Conservation (phyloP, 2,888 invertebrate species). For the Polydrusus cervinus region DNA sequence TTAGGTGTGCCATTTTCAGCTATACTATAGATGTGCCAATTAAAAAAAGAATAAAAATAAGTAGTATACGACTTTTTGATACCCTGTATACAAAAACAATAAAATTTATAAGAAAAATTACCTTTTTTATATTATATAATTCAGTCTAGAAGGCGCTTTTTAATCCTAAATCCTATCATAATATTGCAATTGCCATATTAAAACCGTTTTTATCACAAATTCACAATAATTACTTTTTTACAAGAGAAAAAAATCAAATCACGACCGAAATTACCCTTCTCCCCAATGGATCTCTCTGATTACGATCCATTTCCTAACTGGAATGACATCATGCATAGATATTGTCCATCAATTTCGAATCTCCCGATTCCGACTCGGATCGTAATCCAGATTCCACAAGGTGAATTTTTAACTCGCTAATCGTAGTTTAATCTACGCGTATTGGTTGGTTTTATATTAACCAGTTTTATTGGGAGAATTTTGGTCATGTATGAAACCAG, state of each 20-base stretch:
- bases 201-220: neutral
- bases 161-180: too few species aligned
- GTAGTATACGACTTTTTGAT: too few species aligned
- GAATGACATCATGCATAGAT: conserved; percentile 63
- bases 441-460: conserved; percentile 5
- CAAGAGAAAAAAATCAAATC: conserved; percentile 9
- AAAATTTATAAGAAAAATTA: too few species aligned
- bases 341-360: conserved; percentile 63
- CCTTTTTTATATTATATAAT: too few species aligned
- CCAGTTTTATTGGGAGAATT: conserved; percentile 9
- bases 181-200: too few species aligned
- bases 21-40: too few species aligned
- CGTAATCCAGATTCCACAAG: conserved; percentile 45
- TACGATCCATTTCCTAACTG: conserved; percentile 53
- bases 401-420: conserved; percentile 52
- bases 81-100: too few species aligned
- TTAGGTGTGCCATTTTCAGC: too few species aligned
- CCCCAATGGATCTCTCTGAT: conserved; percentile 47
- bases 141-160: too few species aligned
- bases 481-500: neutral
- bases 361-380: conserved; percentile 52
- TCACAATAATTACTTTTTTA: conserved; percentile 4
- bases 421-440: conserved; percentile 34
- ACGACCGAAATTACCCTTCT: conserved; percentile 10
- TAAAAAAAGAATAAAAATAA: too few species aligned